Evolutionary conservation across 2,888 invertebrate species (phyloP).

Genomic region (Bruchidius siliquastri): DNA sequence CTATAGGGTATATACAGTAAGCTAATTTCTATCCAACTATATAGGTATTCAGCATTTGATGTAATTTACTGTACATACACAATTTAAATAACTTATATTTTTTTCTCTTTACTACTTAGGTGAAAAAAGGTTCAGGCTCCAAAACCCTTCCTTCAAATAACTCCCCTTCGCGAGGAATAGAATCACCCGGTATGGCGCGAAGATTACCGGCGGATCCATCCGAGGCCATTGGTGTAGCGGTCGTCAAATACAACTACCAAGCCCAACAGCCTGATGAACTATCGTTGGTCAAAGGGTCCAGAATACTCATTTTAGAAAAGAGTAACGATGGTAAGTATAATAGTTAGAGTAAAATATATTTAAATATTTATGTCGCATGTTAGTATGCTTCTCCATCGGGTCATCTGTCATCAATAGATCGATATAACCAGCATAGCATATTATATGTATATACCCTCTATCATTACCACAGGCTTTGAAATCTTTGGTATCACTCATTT

Average conservation of each 20-base stretch:
- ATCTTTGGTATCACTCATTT: too few species aligned
- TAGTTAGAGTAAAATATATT: not conserved
- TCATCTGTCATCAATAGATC: too few species aligned
- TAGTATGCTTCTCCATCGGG: too few species aligned
- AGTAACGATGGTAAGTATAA: slow-evolving; percentile 80
- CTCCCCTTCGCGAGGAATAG: slow-evolving; percentile 72
- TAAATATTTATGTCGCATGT: not conserved
- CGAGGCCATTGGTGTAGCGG: slow-evolving; percentile 81
- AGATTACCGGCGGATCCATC: slow-evolving; percentile 75
- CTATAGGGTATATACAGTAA: too few species aligned
- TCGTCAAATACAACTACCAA: slow-evolving; percentile 93
- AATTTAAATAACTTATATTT: too few species aligned
- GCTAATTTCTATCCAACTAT: too few species aligned
- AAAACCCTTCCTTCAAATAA: slow-evolving; percentile 83
- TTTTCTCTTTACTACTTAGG: slow-evolving; percentile 32
- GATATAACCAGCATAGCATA: too few species aligned
- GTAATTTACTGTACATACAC: too few species aligned
- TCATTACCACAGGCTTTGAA: too few species aligned
- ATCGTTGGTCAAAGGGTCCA: slow-evolving; percentile 88
- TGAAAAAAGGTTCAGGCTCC: slow-evolving; percentile 64
- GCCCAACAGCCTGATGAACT: slow-evolving; percentile 96
- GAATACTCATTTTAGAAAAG: slow-evolving; percentile 93
- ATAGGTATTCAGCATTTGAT: too few species aligned
- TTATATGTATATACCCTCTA: too few species aligned
- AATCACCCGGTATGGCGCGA: slow-evolving; percentile 71